A percentile compares a stretch with the other conserved stretches of the same genome.
Conservation (phyloP, 2,113 vertebrate genomes). For the Oncorhynchus keta region DNA sequence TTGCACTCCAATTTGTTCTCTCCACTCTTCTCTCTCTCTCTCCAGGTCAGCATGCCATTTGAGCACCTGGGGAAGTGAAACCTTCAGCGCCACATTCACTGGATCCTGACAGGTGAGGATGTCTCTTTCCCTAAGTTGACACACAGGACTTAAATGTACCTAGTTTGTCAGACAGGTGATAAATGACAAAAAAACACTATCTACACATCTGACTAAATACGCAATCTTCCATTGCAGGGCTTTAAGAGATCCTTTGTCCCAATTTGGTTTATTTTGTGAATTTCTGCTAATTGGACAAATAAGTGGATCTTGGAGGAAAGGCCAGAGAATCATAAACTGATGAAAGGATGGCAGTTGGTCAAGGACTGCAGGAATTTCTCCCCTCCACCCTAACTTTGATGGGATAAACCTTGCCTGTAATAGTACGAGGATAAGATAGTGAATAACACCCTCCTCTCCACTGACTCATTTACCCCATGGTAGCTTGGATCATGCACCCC, state of each 20-base stretch:
- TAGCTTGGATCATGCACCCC: conserved; percentile 17
- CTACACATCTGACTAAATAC: not conserved
- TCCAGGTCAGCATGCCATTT: conserved; percentile 93
- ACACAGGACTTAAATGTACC: too few species aligned
- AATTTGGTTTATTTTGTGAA: conserved; percentile 34
- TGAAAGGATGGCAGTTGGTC: conserved; percentile 38
- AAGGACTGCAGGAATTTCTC: conserved; percentile 8
- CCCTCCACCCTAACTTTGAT: conserved; percentile 23
- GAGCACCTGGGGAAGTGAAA: conserved; percentile 94
- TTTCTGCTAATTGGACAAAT: conserved; percentile 53
- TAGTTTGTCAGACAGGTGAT: too few species aligned
- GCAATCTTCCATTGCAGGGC: conserved; percentile 51
- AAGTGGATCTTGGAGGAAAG: conserved; percentile 44
- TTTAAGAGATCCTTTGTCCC: conserved; percentile 49
- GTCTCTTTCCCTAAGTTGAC: not conserved
- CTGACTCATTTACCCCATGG: conserved; percentile 15
- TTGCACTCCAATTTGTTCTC: not conserved
- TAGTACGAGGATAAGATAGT: conserved; percentile 26
- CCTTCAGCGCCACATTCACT: conserved; percentile 53
- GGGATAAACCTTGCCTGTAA: conserved; percentile 25
- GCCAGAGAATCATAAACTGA: conserved; percentile 41
- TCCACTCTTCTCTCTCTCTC: not conserved
- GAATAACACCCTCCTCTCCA: conserved; percentile 13
- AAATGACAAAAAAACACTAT: not conserved
- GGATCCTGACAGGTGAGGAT: conserved; percentile 61